Evolutionary conservation across 2,888 invertebrate genomes (phyloP).

Genomic region (Criorhina ranunculi): DNA sequence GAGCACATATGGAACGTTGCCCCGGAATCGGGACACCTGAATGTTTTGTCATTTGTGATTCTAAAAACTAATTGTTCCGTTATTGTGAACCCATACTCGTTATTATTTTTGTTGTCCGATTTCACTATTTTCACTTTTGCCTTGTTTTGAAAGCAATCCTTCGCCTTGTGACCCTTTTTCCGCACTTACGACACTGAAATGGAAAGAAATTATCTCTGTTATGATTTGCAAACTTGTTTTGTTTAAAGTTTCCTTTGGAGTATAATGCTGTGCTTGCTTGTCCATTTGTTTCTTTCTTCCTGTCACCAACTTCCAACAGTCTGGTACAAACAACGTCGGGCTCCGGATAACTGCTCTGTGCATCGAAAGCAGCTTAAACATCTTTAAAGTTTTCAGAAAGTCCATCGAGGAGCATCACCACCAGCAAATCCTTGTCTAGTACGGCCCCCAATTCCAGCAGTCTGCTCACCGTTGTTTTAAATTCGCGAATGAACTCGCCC

Average conservation of each 20-base stretch:
- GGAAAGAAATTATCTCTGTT: not conserved
- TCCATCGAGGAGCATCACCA: constrained; percentile 7
- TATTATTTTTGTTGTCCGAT: not conserved
- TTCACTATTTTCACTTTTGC: not conserved
- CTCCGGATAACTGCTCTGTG: constrained; percentile 33
- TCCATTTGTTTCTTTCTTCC: not conserved
- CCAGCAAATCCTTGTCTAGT: constrained; percentile 37
- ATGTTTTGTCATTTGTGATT: not conserved
- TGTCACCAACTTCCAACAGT: constrained; percentile 15
- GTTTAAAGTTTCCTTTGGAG: not conserved
- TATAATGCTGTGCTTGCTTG: not conserved
- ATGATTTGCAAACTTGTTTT: not conserved
- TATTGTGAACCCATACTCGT: not conserved
- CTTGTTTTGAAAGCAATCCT: constrained; percentile 1
- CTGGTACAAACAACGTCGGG: constrained; percentile 5
- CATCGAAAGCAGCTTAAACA: constrained; percentile 31
- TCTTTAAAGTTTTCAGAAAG: constrained; percentile 32
- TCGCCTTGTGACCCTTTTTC: constrained; percentile 5
- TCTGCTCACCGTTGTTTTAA: constrained; percentile 33
- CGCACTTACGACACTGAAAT: constrained; percentile 12
- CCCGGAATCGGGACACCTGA: constrained; percentile 8
- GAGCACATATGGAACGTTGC: constrained; percentile 16
- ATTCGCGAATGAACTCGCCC: constrained; percentile 9
- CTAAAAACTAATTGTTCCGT: not conserved
- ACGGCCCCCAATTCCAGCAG: constrained; percentile 23